A percentile compares a stretch with the other conserved stretches of the same genome.
Evolutionary conservation across 2,113 vertebrate species (phyloP).

Genomic region (Ailuropoda melanoleuca): DNA sequence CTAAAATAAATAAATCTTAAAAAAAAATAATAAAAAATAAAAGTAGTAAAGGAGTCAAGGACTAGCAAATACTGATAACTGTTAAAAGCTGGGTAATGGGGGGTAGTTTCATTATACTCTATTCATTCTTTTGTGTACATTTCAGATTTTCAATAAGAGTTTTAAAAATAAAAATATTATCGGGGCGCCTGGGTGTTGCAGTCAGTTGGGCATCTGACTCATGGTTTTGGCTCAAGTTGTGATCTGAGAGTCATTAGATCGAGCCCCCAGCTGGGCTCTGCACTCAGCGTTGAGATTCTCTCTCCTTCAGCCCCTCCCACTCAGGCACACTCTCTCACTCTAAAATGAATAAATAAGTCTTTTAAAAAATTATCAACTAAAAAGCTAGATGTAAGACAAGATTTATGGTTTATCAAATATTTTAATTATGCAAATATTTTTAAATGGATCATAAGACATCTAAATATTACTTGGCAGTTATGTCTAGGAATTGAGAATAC

Average conservation of each 20-base stretch:
- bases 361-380: neutral
- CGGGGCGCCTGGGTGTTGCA: neutral
- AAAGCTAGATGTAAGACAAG: neutral
- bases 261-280: neutral
- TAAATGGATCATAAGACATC: constrained; percentile 1
- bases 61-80: neutral
- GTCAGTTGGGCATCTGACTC: neutral
- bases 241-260: neutral
- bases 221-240: neutral
- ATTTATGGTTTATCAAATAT: neutral
- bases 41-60: neutral
- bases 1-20: neutral
- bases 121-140: neutral
- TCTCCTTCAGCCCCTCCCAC: neutral
- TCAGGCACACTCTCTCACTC: neutral
- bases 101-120: neutral
- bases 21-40: neutral
- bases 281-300: neutral
- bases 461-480: constrained; percentile 38
- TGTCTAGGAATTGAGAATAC: neutral
- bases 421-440: constrained; percentile 2
- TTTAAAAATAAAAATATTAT: neutral
- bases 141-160: neutral
- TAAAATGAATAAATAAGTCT: neutral
- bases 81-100: neutral